phyloP scores from a whole-genome alignment of 2,888 invertebrate species.

The Apotomis betuletana region DNA sequence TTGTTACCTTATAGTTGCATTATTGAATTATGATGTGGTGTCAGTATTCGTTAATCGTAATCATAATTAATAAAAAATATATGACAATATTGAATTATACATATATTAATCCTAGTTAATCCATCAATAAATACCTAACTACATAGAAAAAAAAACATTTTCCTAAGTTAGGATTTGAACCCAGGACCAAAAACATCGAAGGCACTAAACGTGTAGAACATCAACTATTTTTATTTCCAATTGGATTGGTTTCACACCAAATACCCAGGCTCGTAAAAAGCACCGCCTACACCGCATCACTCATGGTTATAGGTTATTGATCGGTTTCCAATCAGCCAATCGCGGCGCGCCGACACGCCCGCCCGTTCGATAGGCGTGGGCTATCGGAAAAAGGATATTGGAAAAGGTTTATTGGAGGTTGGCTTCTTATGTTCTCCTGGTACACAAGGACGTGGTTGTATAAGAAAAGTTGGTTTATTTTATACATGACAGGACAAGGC shows the following conservation, averaged over 20 bases:
- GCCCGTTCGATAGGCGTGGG: conserved; percentile 13
- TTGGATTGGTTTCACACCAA: background rate
- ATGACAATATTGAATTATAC: no score
- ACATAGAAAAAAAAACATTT: no score
- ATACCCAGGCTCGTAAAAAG: conserved; percentile 1
- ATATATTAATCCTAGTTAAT: no score
- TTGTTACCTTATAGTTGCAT: no score
- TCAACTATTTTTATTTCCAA: background rate
- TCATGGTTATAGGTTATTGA: conserved; percentile 76
- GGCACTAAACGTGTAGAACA: background rate
- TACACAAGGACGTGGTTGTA: background rate
- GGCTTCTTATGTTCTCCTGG: background rate
- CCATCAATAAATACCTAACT: no score
- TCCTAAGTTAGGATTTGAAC: no score
- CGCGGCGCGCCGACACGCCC: conserved; percentile 63
- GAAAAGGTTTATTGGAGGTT: conserved; percentile 25
- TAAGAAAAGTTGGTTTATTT: background rate
- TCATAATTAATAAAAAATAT: no score
- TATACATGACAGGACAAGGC: no score
- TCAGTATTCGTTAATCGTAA: no score
- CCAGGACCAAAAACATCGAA: no score
- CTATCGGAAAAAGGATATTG: conserved; percentile 42
- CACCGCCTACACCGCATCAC: conserved; percentile 42
- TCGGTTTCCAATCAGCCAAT: conserved; percentile 82
- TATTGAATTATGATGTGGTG: no score